Base-by-base conservation (phyloP, 2,888 invertebrate species). In the Anarsia innoxiella region DNA sequence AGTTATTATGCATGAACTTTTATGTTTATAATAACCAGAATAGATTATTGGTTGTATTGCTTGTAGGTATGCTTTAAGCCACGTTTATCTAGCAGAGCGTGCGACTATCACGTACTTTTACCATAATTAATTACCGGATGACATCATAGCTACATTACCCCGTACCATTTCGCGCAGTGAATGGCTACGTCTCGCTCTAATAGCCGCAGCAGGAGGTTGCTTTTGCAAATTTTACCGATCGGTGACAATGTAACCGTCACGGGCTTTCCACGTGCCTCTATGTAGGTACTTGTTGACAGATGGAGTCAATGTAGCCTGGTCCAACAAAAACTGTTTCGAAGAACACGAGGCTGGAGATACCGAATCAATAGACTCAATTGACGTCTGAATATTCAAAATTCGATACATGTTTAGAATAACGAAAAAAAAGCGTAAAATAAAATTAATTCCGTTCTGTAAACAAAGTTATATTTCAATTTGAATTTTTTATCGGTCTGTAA, bases 51-150 rank as follows among this genome's bases (percentile, higher is more conserved):
- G n/a, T n/a, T n/a, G n/a, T n/a, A n/a, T n/a, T n/a, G n/a, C n/a
- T n/a, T n/a, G n/a, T n/a, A n/a, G n/a, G n/a, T n/a, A n/a, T n/a
- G n/a, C n/a, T n/a, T n/a, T n/a, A n/a, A n/a, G n/a, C n/a, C n/a
- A n/a, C n/a, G n/a, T n/a, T n/a, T n/a, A n/a, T n/a, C n/a, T 12
- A 33, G 14, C 26, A 19, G 13, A 35, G 16, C 28, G 35, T 13
- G 50, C 50, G 48, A 50, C 41, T 38, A 57, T 59, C 64, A 65
- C 63, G 65, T 62, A 56, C 59, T 56, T 60, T 66, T 66, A 59
- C 59, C 52, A 54, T 58, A 60, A 62, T 63, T 59, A 64, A 52
- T 47, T 46, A 37, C 37, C 37, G 35, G 45, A 46, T 66, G 66
- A 69, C 65, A 60, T 64, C 66, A 70, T 54, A 49, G 49, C 48